Evolutionary conservation across 2,888 invertebrate species (phyloP), one percentile per base, ranked within the genome.

Genomic region (Tigriopus californicus): DNA sequence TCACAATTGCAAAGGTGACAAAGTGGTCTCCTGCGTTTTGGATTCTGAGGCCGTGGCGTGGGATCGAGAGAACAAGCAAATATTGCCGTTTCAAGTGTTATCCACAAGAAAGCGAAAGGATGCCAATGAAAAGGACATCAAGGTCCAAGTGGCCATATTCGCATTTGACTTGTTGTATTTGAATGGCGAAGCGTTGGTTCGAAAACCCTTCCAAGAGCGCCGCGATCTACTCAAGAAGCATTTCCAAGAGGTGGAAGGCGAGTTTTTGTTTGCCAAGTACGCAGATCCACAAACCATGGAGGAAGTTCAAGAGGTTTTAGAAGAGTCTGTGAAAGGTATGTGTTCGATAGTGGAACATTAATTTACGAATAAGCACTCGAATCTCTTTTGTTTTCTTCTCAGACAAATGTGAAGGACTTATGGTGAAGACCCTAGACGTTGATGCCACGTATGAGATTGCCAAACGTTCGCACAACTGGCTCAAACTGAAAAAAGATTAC

Each of bases 1-100:
- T 42, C 12, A 13, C 33, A 48, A 41, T 22, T 55, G 60, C 25
- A 3, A 48, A 18, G 24, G 15, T 8, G 22, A 33, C 1, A n/a
- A 47, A 18, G 85, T 91, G 0, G 73, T 74, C 51, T 86, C 85
- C 41, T 95, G 88, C 70, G 86, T 98, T 66, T 73, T 97, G 61
- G 98, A 98, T 74, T 84, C 90, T 63, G 98, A 98, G 75, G 90
- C 90, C 4, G 98, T 98, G 1, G 98, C 97, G 1, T 97, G 90
- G 84, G 95, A 98, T 73, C 73, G 75, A 1, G 84, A 80, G 65
- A 82, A 81, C 44, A 80, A 88, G 67, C 83, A 84, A 69, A 97
- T 98, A 66, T 75, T 94, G 64, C 97, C 98, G 1, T 98, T 98
- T 75, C 98, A 98, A 70, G 59, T 59, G 15, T 41, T 59, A 5